These are phyloP conservation scores for Hippocampus kuda DNA, from an alignment of 2,797 vertebrate species.

Conservation along the genomic window DNA sequence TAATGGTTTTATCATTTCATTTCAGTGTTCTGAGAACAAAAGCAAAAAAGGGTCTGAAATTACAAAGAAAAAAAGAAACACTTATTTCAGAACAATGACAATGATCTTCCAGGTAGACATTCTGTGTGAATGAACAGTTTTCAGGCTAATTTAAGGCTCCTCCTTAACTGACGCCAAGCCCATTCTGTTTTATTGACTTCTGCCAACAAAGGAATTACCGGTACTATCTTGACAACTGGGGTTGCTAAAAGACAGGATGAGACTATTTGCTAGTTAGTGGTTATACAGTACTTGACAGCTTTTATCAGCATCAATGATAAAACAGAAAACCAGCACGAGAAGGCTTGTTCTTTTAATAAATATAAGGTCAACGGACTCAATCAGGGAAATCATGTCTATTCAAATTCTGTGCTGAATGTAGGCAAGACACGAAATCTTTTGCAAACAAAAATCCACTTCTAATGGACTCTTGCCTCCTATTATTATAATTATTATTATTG, in stretches of 20 bases:
- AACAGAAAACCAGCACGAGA: no score
- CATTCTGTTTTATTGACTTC: neutral
- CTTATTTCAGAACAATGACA: slow-evolving; percentile 8
- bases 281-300: neutral
- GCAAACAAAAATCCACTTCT: no score
- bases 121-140: neutral
- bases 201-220: neutral
- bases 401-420: no score
- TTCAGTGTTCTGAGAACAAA: slow-evolving; percentile 1
- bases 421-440: no score
- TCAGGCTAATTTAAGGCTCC: neutral
- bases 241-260: neutral
- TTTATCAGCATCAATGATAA: no score
- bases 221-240: neutral
- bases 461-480: no score
- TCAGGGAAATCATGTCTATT: neutral
- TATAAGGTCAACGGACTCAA: no score
- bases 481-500: neutral
- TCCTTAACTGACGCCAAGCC: neutral
- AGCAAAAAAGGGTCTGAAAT: neutral
- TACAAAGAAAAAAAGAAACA: neutral
- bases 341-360: no score
- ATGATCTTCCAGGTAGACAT: slow-evolving; percentile 10
- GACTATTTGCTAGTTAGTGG: neutral
- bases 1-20: neutral